phyloP scores from a whole-genome alignment of 1,140 invertebrate genomes.

The Trichonephila inaurata region DNA sequence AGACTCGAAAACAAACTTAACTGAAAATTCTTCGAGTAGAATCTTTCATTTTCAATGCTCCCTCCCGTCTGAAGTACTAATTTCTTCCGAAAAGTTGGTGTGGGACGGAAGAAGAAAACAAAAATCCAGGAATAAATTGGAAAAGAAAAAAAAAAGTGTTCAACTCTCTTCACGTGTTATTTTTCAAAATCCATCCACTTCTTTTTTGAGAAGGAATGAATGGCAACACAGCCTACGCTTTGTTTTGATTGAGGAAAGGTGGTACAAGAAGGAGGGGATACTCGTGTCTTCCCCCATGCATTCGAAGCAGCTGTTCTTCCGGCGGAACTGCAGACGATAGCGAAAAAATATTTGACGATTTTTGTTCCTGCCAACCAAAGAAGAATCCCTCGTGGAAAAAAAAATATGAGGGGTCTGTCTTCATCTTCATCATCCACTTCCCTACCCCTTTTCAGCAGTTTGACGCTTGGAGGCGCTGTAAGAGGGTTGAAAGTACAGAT shows the following conservation, averaged over 20 bases:
- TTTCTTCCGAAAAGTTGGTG: background rate
- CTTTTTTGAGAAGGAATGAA: slow-evolving; percentile 24
- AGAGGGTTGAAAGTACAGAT: background rate
- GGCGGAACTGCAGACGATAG: slow-evolving; percentile 43
- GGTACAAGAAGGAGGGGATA: background rate
- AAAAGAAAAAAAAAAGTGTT: background rate
- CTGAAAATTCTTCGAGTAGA: too few relatives aligned
- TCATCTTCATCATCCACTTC: slow-evolving; percentile 21
- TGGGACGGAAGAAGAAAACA: background rate
- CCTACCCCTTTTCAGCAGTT: slow-evolving; percentile 49
- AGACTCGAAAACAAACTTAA: too few relatives aligned
- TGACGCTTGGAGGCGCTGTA: slow-evolving; percentile 33
- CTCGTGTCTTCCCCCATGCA: background rate
- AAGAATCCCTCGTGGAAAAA: background rate
- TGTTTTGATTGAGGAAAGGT: slow-evolving; percentile 37
- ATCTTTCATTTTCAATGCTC: too few relatives aligned
- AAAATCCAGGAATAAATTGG: background rate
- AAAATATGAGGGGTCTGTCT: slow-evolving; percentile 1
- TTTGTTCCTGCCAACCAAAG: slow-evolving; percentile 36
- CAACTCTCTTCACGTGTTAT: background rate
- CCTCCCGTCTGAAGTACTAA: background rate
- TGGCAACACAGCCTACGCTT: slow-evolving; percentile 33
- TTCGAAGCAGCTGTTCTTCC: slow-evolving; percentile 19
- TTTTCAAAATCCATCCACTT: slow-evolving; percentile 31
- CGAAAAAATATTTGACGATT: slow-evolving; percentile 48